phyloP scores from a whole-genome alignment of 1,140 invertebrate species.

The Macrosteles quadrilineatus region DNA sequence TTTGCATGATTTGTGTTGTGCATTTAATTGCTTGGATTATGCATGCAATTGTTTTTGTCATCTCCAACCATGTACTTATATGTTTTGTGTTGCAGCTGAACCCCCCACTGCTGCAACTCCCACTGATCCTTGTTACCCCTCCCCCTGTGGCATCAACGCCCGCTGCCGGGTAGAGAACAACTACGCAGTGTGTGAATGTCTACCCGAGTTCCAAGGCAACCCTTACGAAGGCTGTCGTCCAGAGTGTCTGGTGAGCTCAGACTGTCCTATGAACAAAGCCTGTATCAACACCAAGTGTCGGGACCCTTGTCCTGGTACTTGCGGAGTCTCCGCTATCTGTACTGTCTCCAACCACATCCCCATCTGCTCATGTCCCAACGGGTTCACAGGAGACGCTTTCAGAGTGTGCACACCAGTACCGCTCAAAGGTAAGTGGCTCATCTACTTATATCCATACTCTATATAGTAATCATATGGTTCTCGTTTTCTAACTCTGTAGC shows the following conservation, averaged over 20 bases:
- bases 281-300: slow-evolving; percentile 78
- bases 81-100: slow-evolving; percentile 38
- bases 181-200: slow-evolving; percentile 65
- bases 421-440: slow-evolving; percentile 44
- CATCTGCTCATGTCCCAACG: slow-evolving; percentile 68
- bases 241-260: slow-evolving; percentile 77
- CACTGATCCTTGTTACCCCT: slow-evolving; percentile 61
- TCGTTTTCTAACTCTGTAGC: background rate
- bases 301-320: slow-evolving; percentile 78
- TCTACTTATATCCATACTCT: background rate
- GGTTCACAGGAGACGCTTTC: slow-evolving; percentile 62
- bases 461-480: background rate
- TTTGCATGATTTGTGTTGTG: too few species aligned
- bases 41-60: too few species aligned
- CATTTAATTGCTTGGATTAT: too few species aligned
- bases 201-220: slow-evolving; percentile 75
- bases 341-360: slow-evolving; percentile 69
- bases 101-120: slow-evolving; percentile 51
- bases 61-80: background rate
- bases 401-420: slow-evolving; percentile 53
- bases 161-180: slow-evolving; percentile 59
- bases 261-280: slow-evolving; percentile 74
- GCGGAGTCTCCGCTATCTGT: slow-evolving; percentile 63
- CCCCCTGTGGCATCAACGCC: slow-evolving; percentile 71
- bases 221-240: slow-evolving; percentile 74